These are phyloP conservation scores for Mycogona germanica DNA, from an alignment of 2,888 invertebrate species.

Conservation along the genomic window DNA sequence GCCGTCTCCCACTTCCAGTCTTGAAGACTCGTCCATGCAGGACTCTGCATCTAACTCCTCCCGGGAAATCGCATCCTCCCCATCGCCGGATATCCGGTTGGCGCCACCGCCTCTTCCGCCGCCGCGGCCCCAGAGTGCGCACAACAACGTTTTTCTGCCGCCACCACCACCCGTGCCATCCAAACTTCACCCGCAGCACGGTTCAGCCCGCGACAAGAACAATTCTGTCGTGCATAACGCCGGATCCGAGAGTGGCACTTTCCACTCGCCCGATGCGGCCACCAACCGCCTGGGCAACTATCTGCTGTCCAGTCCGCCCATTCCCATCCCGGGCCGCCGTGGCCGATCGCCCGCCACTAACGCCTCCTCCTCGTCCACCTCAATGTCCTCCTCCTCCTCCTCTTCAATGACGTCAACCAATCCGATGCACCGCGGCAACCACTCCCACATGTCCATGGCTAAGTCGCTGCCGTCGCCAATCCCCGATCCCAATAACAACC, in stretches of 20 bases:
- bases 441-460: neutral
- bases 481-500: slow-evolving; percentile 9
- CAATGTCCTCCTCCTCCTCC: slow-evolving; percentile 4
- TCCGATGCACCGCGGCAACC: neutral
- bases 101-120: slow-evolving; percentile 17
- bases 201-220: slow-evolving; percentile 1
- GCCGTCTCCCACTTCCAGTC: slow-evolving; percentile 6
- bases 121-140: slow-evolving; percentile 16
- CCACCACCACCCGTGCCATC: slow-evolving; percentile 19
- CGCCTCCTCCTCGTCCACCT: neutral
- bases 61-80: slow-evolving; percentile 2
- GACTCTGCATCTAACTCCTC: slow-evolving; percentile 2
- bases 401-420: slow-evolving; percentile 7
- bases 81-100: slow-evolving; percentile 5
- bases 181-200: neutral
- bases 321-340: slow-evolving; percentile 18
- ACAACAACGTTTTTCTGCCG: slow-evolving; percentile 7
- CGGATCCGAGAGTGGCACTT: too few relatives aligned
- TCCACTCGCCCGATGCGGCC: neutral
- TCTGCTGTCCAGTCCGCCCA: slow-evolving; percentile 13
- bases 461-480: neutral
- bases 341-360: neutral
- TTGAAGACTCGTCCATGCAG: slow-evolving; percentile 9
- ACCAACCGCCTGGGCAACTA: too few relatives aligned
- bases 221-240: slow-evolving; percentile 1